A percentile compares a stretch with the other conserved stretches of the same genome.
Conservation (phyloP, 2,797 vertebrate genomes). For the Amphiprion clarkii region DNA sequence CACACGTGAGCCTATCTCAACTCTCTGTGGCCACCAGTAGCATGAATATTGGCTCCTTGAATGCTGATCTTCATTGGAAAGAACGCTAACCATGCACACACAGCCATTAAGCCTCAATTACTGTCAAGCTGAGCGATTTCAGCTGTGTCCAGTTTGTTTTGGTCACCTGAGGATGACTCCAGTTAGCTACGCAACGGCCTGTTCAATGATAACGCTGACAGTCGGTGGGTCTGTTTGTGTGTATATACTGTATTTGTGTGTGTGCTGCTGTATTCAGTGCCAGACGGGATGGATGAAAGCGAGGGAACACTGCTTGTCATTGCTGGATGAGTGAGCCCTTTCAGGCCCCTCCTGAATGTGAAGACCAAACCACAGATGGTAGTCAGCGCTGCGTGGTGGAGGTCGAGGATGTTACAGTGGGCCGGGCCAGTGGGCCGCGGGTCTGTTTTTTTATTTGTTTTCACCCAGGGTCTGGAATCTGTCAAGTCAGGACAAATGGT, state of each 20-base stretch:
- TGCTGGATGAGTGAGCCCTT: constrained; percentile 78
- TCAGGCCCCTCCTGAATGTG: constrained; percentile 57
- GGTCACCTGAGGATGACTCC: constrained; percentile 52
- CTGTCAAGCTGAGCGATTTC: constrained; percentile 20
- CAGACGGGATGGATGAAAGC: constrained; percentile 56
- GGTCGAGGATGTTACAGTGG: constrained; percentile 56
- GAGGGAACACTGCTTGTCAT: constrained; percentile 66
- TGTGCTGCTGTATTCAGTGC: constrained; percentile 43
- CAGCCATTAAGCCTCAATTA: constrained; percentile 32
- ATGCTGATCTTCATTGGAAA: constrained; percentile 13
- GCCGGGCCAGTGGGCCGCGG: constrained; percentile 37
- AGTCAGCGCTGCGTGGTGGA: constrained; percentile 55
- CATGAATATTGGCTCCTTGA: background rate
- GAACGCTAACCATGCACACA: background rate
- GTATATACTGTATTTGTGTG: constrained; percentile 4
- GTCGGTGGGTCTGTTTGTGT: constrained; percentile 21
- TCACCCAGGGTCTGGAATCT: constrained; percentile 69
- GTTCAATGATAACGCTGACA: constrained; percentile 55
- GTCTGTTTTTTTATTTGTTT: constrained; percentile 50
- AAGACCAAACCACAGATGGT: constrained; percentile 72
- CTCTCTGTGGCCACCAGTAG: background rate
- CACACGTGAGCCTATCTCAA: background rate
- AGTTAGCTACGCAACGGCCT: constrained; percentile 43
- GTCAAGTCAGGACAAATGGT: constrained; percentile 76
- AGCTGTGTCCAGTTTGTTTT: constrained; percentile 19